Evolutionary conservation across 2,113 vertebrate genomes (phyloP).

Genomic region (Strix aluco): DNA sequence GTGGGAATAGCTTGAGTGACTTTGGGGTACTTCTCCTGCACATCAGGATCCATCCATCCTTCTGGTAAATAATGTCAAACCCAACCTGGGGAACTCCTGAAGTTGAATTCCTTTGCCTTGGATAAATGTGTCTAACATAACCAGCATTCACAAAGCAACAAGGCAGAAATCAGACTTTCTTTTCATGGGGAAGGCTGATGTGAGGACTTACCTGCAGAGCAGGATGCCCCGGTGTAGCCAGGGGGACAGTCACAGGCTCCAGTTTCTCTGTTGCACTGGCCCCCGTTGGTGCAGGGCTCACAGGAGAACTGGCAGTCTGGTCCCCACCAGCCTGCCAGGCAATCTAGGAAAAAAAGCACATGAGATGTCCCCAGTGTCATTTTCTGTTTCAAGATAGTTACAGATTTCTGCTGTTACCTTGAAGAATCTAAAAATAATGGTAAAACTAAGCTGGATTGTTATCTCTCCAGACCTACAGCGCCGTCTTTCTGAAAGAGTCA

Average conservation of each 20-base stretch:
- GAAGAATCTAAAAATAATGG: not conserved
- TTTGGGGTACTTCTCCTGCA: not conserved
- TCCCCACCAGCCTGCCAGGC: constrained; percentile 74
- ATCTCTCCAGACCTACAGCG: not conserved
- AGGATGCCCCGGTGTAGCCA: constrained; percentile 71
- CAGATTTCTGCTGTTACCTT: not conserved
- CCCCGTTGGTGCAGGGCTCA: constrained; percentile 68
- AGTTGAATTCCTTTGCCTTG: not conserved
- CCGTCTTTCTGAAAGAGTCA: constrained; percentile 33
- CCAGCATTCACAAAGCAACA: not conserved
- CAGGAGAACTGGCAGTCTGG: constrained; percentile 69
- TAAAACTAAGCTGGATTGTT: not conserved
- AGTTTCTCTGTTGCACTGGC: constrained; percentile 67
- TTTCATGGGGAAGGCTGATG: not conserved
- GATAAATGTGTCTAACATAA: not conserved
- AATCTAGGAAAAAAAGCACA: constrained; percentile 62
- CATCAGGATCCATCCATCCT: not conserved
- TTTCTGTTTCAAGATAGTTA: not conserved
- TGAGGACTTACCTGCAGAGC: constrained; percentile 60
- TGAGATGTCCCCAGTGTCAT: not conserved
- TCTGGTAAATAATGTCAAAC: not conserved
- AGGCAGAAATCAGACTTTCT: not conserved
- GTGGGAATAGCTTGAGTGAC: not conserved
- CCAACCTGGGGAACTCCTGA: not conserved
- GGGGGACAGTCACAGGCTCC: constrained; percentile 72